Base-by-base conservation (phyloP, 2,888 invertebrate genomes). In the Sphinx pinastri region DNA sequence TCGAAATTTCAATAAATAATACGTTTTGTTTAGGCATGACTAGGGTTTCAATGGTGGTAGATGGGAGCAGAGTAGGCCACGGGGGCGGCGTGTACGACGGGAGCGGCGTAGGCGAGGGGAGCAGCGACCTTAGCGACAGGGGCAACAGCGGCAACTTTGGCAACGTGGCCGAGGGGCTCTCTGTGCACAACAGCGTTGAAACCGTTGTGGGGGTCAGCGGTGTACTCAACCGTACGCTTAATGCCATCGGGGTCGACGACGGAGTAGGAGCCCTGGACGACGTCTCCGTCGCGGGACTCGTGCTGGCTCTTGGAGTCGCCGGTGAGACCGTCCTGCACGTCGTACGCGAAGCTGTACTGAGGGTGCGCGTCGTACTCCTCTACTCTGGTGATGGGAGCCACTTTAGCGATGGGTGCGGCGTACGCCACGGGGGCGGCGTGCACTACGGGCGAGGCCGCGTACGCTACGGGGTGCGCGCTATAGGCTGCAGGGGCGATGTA, bases 271-370 rank as follows among this genome's bases (percentile, higher is more conserved):
- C 94, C 94, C 75, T 90, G 89, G 72, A 96, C 96, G 66, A 95
- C 95, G 77, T 96, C 95, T 31, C 96, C 96, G 82, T 95, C 94
- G 59, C 94, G 93, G 79, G 88, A 88, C 83, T 95, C 95, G 70
- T 94, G 91, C 84, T 95, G 95, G 79, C 95, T 93, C 85, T 95
- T 95, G 87, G 86, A 88, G 84, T 94, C 94, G 5, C 94, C 94
- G 70, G 86, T 86, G 68, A 83, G 82, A 70, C 82, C 78, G 72
- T 88, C 85, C 76, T 87, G 91, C 38, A 94, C 91, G 74, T 94
- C 91, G 80, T 94, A 94, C 8, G 90, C 87, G 83, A 88, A 94
- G 77, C 88, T 89, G 85, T 87, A 88, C 76, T 84, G 84, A 12
- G 88, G 88, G 74, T 88, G 84, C 4, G 85, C 68, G 78, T 88